Percentiles rank a stretch among this genome's conserved stretches.
These are phyloP conservation scores for Antheraea assamensis DNA, from an alignment of 2,888 invertebrate species.

Conservation along the genomic window DNA sequence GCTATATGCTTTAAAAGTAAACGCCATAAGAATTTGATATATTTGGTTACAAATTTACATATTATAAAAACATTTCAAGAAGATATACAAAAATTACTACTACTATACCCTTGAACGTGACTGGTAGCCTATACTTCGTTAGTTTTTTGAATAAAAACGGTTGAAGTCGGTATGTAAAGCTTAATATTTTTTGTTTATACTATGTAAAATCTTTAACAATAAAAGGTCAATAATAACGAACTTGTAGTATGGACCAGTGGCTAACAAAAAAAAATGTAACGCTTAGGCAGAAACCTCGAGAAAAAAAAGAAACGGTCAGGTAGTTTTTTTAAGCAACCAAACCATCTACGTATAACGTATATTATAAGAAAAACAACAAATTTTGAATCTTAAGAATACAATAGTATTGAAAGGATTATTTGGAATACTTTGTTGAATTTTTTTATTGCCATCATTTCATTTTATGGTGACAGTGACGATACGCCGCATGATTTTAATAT, in stretches of 20 bases:
- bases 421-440: too few species aligned
- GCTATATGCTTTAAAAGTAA: neutral
- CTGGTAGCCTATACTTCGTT: neutral
- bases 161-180: neutral
- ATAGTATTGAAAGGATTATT: neutral
- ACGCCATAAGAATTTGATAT: neutral
- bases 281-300: neutral
- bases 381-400: neutral
- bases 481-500: neutral
- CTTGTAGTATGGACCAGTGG: neutral
- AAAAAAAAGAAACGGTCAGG: slow-evolving; percentile 7
- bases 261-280: neutral
- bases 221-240: slow-evolving; percentile 1
- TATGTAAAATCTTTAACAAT: slow-evolving; percentile 5
- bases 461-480: neutral
- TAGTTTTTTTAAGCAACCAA: neutral
- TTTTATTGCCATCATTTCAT: too few species aligned
- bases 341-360: neutral
- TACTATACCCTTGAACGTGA: neutral
- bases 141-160: neutral
- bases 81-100: neutral
- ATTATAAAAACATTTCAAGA: neutral
- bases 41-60: neutral
- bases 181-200: neutral
- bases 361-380: neutral